Percentiles rank a stretch among this genome's conserved stretches.
Conservation (phyloP, 1,140 invertebrate species). For the Latrodectus geometricus region DNA sequence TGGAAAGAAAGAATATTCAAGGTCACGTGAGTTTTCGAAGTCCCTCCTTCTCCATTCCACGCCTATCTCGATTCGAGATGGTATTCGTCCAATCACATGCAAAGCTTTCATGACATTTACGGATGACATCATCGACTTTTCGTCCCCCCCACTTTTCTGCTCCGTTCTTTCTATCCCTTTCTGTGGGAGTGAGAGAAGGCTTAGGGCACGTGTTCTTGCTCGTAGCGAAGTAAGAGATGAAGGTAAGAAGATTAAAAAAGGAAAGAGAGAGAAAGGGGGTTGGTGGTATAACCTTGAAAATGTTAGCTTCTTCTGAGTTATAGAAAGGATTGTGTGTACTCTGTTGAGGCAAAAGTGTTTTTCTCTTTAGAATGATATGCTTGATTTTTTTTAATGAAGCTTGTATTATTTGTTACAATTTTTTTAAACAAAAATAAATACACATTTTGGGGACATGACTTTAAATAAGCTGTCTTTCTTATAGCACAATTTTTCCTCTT, state of each 20-base stretch:
- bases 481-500: neutral
- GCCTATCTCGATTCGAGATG: slow-evolving; percentile 57
- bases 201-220: slow-evolving; percentile 39
- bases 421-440: no score
- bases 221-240: neutral
- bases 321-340: slow-evolving; percentile 30
- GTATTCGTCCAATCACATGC: slow-evolving; percentile 40
- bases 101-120: slow-evolving; percentile 40
- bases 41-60: slow-evolving; percentile 51
- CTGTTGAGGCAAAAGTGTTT: neutral
- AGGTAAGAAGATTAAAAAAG: neutral
- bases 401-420: no score
- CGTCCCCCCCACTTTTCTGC: slow-evolving; percentile 12
- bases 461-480: neutral
- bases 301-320: slow-evolving; percentile 12
- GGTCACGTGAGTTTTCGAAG: slow-evolving; percentile 54
- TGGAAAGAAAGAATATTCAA: slow-evolving; percentile 51
- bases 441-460: neutral
- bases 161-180: slow-evolving; percentile 12
- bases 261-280: neutral
- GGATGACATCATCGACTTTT: slow-evolving; percentile 55
- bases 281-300: slow-evolving; percentile 50
- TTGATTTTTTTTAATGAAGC: neutral
- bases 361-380: neutral
- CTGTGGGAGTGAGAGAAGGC: slow-evolving; percentile 10